Evolutionary conservation across 2,113 vertebrate genomes (phyloP).

Genomic region (Periophthalmus modestus): DNA sequence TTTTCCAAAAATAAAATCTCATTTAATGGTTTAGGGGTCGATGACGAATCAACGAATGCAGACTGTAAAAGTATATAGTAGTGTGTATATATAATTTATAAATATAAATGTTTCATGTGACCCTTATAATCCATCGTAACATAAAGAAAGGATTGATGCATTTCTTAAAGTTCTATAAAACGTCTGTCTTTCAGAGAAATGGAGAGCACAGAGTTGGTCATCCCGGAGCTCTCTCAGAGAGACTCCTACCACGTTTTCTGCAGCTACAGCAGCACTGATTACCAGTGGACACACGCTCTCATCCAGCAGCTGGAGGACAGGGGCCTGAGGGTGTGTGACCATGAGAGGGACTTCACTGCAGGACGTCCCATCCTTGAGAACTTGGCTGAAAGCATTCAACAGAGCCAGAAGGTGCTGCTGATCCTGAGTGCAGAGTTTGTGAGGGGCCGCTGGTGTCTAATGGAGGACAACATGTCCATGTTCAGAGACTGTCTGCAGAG

Average conservation of each 20-base stretch:
- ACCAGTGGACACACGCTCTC: slow-evolving; percentile 52
- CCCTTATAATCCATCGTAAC: too few relatives aligned
- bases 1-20: too few relatives aligned
- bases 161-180: not conserved
- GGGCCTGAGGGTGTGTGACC: slow-evolving; percentile 58
- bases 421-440: slow-evolving; percentile 71
- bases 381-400: slow-evolving; percentile 68
- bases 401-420: slow-evolving; percentile 73
- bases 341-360: slow-evolving; percentile 64
- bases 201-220: not conserved
- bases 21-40: too few relatives aligned
- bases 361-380: slow-evolving; percentile 68
- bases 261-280: slow-evolving; percentile 65
- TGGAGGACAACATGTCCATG: slow-evolving; percentile 70
- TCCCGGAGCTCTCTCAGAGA: slow-evolving; percentile 32
- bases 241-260: slow-evolving; percentile 69
- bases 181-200: not conserved
- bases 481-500: slow-evolving; percentile 67
- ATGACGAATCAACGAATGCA: too few relatives aligned
- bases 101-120: too few relatives aligned
- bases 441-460: slow-evolving; percentile 69
- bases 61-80: too few relatives aligned
- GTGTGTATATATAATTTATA: too few relatives aligned
- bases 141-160: too few relatives aligned
- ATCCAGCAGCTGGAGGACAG: slow-evolving; percentile 53